phyloP scores from a whole-genome alignment of 2,888 invertebrate species.

The Sepioteuthis lessoniana region DNA sequence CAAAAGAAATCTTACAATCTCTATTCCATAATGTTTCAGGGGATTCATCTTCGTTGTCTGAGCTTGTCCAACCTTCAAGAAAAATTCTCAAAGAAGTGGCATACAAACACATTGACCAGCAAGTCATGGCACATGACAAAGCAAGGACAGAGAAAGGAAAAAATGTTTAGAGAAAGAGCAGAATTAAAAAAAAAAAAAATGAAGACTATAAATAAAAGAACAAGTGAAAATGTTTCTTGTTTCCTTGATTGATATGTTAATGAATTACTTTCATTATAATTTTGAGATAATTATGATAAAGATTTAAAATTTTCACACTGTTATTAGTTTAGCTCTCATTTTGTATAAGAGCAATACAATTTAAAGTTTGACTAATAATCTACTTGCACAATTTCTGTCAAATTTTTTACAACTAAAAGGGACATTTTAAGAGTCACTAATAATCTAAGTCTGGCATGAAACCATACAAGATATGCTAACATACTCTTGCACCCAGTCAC shows the following conservation, averaged over 20 bases:
- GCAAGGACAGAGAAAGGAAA: not conserved
- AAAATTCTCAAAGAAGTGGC: slow-evolving; percentile 11
- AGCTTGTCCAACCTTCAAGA: slow-evolving; percentile 12
- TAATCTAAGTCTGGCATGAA: slow-evolving; percentile 16
- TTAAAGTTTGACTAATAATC: not conserved
- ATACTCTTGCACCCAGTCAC: not conserved
- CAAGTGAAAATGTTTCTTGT: not conserved
- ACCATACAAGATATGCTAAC: not conserved
- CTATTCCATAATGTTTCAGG: slow-evolving; percentile 8
- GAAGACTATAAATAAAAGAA: not conserved
- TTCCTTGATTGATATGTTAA: not conserved
- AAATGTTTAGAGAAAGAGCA: not conserved
- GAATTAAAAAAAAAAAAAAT: not conserved
- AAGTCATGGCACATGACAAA: not conserved
- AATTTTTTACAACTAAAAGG: not conserved
- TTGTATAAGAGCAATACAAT: not conserved
- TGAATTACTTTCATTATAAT: not conserved
- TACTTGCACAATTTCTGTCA: not conserved
- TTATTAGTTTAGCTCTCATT: not conserved
- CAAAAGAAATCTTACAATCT: slow-evolving; percentile 21
- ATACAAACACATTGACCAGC: not conserved
- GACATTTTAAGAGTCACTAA: not conserved
- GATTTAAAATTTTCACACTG: not conserved
- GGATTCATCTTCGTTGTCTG: slow-evolving; percentile 21
- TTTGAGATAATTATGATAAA: not conserved